Evolutionary conservation across 2,113 vertebrate genomes (phyloP), one percentile per base, ranked within the genome.

Genomic region (Strix aluco): DNA sequence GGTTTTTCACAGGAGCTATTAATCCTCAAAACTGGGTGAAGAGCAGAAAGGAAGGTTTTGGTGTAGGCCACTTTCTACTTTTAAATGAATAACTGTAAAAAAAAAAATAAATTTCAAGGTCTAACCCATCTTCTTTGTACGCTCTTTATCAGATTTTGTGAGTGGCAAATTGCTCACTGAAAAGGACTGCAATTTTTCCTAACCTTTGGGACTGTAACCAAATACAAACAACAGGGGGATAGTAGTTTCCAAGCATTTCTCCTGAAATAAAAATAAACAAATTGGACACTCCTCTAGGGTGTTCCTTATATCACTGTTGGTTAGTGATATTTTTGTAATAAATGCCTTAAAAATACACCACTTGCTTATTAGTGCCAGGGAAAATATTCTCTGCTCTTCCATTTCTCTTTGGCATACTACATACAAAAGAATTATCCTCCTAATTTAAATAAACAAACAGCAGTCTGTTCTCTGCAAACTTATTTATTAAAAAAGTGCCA

Each of bases 391-490:
- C 61, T 69, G 21, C 6, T 62, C 16, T 86, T 86, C 40, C 44
- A 71, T 88, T 94, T 86, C 34, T 80, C 30, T 84, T 90, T 73
- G 71, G 23, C 34, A 30, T 75, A 57, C 23, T 88, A 25, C 25
- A 19, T 46, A 34, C 32, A 90, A 94, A 81, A 44, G n/a, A 55
- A 12, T 21, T 92, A 44, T 71, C 97, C 81, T 87, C 36, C 49
- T 77, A 57, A 75, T 92, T 95, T 86, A 95, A 95, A 70, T 88
- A 91, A 96, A 73, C 83, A 92, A 94, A 74, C 8, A 83, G 3
- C 8, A 66, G 4, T 72, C 95, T 95, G 19, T 9, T 95, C 61
- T 92, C 87, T 83, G 38, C 26, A 93, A 97, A 91, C 17, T 15
- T 13, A 51, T 73, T 84, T 7, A 87, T 66, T 92, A 75, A 63